These are phyloP conservation scores for Brassicogethes aeneus DNA, from an alignment of 2,888 invertebrate species.

Conservation along the genomic window DNA sequence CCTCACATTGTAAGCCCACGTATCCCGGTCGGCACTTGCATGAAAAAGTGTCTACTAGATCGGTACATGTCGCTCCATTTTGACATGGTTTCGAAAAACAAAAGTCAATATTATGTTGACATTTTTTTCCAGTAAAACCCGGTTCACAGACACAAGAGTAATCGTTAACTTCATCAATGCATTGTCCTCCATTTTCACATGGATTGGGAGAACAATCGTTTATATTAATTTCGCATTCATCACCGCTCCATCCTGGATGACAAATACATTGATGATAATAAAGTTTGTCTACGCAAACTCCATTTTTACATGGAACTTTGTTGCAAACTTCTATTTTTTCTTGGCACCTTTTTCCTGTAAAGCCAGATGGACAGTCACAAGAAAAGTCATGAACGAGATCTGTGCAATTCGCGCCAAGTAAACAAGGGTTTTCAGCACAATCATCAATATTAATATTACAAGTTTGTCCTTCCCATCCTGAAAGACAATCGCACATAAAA, in stretches of 20 bases:
- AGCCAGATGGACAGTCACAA: conserved; percentile 90
- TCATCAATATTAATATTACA: conserved; percentile 93
- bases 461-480: conserved; percentile 95
- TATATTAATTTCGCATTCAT: conserved; percentile 80
- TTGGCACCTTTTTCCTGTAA: conserved; percentile 92
- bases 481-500: conserved; percentile 89
- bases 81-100: conserved; percentile 86
- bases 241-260: conserved; percentile 84
- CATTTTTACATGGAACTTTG: conserved; percentile 85
- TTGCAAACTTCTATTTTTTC: conserved; percentile 89
- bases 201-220: conserved; percentile 85
- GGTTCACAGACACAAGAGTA: conserved; percentile 84
- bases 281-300: conserved; percentile 83
- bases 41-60: conserved; percentile 80
- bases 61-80: conserved; percentile 81
- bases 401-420: conserved; percentile 84
- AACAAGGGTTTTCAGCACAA: conserved; percentile 86
- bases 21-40: conserved; percentile 92
- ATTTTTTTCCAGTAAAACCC: conserved; percentile 89
- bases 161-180: conserved; percentile 77
- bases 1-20: conserved; percentile 88
- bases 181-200: conserved; percentile 87
- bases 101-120: conserved; percentile 89
- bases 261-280: conserved; percentile 85
- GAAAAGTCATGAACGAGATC: conserved; percentile 91